These are phyloP conservation scores for Lerista edwardsae DNA, from an alignment of 2,797 vertebrate species.

Conservation along the genomic window DNA sequence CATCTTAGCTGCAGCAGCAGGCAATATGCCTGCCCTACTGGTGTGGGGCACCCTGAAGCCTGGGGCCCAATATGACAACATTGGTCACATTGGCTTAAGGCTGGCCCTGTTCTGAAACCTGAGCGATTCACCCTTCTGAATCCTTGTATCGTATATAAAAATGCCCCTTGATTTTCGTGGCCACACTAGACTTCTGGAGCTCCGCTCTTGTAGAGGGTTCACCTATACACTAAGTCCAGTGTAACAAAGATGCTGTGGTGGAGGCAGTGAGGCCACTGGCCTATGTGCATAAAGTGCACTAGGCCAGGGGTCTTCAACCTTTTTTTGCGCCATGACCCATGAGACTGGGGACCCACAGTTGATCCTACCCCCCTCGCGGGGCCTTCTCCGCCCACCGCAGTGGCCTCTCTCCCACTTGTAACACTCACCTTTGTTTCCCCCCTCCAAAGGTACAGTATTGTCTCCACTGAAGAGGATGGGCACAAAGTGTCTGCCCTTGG, in stretches of 20 bases:
- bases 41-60: too few relatives aligned
- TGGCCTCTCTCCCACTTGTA: not conserved
- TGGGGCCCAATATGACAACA: too few relatives aligned
- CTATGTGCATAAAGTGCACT: too few relatives aligned
- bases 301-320: too few relatives aligned
- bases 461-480: constrained; percentile 86
- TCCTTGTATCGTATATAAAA: not conserved
- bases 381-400: too few relatives aligned
- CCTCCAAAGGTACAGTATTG: constrained; percentile 86
- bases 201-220: not conserved
- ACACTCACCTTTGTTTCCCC: constrained; percentile 47
- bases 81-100: too few relatives aligned
- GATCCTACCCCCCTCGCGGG: too few relatives aligned
- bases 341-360: too few relatives aligned
- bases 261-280: too few relatives aligned
- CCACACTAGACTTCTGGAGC: not conserved
- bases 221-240: not conserved
- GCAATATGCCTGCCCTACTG: too few relatives aligned
- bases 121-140: constrained; percentile 7
- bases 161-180: not conserved
- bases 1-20: too few relatives aligned
- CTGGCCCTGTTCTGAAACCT: not conserved
- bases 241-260: not conserved
- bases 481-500: constrained; percentile 81
- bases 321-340: too few relatives aligned